These are phyloP conservation scores for Drosophila paranaensis DNA, from an alignment of 2,888 invertebrate species.

Conservation along the genomic window DNA sequence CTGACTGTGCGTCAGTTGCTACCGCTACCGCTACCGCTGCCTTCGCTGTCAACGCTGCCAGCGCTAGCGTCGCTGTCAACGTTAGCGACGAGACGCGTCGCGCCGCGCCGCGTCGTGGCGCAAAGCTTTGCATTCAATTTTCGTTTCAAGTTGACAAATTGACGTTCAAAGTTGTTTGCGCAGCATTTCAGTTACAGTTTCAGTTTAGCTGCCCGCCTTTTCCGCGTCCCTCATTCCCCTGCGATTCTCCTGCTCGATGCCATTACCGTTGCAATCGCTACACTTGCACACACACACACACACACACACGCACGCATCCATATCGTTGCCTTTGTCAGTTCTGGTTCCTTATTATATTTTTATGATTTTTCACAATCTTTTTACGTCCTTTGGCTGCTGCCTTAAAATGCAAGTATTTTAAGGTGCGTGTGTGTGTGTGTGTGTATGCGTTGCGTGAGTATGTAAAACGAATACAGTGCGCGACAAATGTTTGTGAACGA, in stretches of 20 bases:
- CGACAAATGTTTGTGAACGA: not conserved
- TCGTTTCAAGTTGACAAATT: conserved; percentile 79
- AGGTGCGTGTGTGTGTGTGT: conserved; percentile 18
- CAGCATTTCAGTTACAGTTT: conserved; percentile 78
- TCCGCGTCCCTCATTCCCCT: conserved; percentile 24
- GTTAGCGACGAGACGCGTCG: conserved; percentile 38
- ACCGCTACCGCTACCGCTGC: conserved; percentile 35
- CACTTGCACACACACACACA: conserved; percentile 1
- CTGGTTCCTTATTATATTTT: conserved; percentile 74
- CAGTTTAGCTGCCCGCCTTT: conserved; percentile 48
- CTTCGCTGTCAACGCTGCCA: conserved; percentile 36
- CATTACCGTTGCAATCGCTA: conserved; percentile 34
- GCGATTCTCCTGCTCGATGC: conserved; percentile 14
- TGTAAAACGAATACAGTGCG: conserved; percentile 28
- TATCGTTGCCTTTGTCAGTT: conserved; percentile 49
- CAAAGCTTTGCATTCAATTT: conserved; percentile 78
- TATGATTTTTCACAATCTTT: conserved; percentile 62
- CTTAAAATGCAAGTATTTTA: conserved; percentile 37
- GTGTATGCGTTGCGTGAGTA: conserved; percentile 12
- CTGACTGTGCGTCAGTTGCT: conserved; percentile 61
- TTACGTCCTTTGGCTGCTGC: conserved; percentile 58
- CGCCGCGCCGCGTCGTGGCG: conserved; percentile 38
- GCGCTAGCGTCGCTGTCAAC: conserved; percentile 45
- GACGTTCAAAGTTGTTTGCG: conserved; percentile 81
- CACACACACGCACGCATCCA: conserved; percentile 5